Evolutionary conservation across 23 tunicate species (phyloP).

Genomic region (Phallusia fumigata): DNA sequence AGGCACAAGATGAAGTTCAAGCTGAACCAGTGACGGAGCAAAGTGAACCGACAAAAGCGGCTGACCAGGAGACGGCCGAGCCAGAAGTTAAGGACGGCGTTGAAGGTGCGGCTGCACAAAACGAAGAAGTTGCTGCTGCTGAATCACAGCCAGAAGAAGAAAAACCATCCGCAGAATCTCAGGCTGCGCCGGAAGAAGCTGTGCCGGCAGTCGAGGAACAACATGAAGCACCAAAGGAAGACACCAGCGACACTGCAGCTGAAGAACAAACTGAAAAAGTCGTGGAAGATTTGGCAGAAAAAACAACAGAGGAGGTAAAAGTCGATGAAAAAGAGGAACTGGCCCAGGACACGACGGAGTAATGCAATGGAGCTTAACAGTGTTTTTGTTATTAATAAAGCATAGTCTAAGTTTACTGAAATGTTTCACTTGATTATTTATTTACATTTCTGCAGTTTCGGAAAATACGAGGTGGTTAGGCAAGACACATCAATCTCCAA

Average conservation of each 20-base stretch:
- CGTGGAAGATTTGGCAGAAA: background rate
- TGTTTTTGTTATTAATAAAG: too few species aligned
- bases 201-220: background rate
- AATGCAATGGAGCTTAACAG: too few species aligned
- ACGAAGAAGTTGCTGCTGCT: background rate
- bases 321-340: constrained; percentile 10
- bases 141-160: background rate
- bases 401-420: too few species aligned
- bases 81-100: constrained; percentile 12
- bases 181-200: background rate
- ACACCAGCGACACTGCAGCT: background rate
- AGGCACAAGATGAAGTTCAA: background rate
- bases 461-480: too few species aligned
- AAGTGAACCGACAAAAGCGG: constrained; percentile 1
- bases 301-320: background rate
- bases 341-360: background rate
- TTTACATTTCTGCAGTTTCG: too few species aligned
- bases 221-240: constrained; percentile 15
- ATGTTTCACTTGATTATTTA: too few species aligned
- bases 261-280: background rate
- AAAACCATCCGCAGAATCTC: background rate
- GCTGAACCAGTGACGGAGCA: constrained; percentile 6
- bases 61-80: constrained; percentile 9
- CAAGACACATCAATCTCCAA: too few species aligned
- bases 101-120: background rate